Conservation (phyloP, 2,888 invertebrate species). For the Acanthosepion pharaonis region DNA sequence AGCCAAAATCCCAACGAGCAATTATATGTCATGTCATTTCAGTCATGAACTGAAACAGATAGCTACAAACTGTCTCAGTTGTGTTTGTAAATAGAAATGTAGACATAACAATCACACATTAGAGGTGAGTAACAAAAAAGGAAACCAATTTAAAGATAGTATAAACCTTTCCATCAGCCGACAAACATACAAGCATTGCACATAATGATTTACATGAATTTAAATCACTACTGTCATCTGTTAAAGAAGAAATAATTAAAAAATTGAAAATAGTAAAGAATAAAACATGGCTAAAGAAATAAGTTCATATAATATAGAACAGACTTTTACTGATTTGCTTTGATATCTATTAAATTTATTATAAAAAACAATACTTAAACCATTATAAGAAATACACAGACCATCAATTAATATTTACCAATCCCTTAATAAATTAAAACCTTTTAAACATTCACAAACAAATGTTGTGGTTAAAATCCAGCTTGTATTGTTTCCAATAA, state of each 20-base stretch:
- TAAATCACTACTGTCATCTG: background rate
- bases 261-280: background rate
- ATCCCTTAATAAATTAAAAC: background rate
- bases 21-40: conserved; percentile 8
- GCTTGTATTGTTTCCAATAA: background rate
- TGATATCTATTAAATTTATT: no score
- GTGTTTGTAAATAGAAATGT: background rate
- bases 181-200: background rate
- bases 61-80: background rate
- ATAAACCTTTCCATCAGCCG: background rate
- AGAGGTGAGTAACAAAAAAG: background rate
- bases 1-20: background rate
- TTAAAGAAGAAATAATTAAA: background rate
- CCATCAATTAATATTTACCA: background rate
- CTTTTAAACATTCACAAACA: background rate
- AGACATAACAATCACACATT: background rate
- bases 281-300: background rate
- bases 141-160: background rate
- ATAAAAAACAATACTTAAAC: background rate
- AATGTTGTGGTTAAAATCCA: background rate
- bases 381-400: background rate
- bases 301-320: background rate
- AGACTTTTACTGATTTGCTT: background rate
- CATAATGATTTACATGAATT: background rate
- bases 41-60: background rate